Evolutionary conservation across 2,797 vertebrate species (phyloP), one percentile per base, ranked within the genome.

Genomic region (Tenualosa thibaudeaui): DNA sequence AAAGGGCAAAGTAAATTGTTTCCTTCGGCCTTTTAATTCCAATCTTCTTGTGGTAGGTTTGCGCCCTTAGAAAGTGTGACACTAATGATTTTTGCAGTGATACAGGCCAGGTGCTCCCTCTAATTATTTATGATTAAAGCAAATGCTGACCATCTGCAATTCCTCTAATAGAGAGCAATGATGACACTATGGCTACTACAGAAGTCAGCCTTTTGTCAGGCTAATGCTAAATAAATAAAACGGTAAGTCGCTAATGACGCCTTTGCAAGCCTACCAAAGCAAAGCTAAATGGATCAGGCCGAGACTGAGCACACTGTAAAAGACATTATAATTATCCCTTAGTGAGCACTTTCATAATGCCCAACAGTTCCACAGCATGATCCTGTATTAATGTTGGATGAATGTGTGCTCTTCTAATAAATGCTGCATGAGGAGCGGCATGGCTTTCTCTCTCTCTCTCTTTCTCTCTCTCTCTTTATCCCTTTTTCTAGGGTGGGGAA

Each of bases 281-380:
- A 85, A 86, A 90, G 85, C 90, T 92, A 92, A 93, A 93, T 90
- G 89, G 89, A 93, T 89, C 89, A 92, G 89, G 84, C 86, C 50
- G 86, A 90, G 90, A 90, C 92, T 91, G 92, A 90, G 89, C 89
- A 86, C 86, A 43, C 87, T 87, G 89, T 89, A 87, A 91, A 89
- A 90, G 89, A 82, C 90, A 84, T 86, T 89, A 58, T 91, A 92
- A 91, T 90, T 89, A 89, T 88, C 88, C 87, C 89, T 90, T 89
- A 86, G 87, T 86, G 91, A 92, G 89, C 88, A 51, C 84, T 88
- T 94, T 93, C 91, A 93, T 91, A 91, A 89, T 83, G 58, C 82
- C 83, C 50, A 78, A 49, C 87, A 88, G 78, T 85, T 88, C 84
- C 86, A 26, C 89, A 84, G 85, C 6, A 26, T 84, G 85, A 84